phyloP scores from a whole-genome alignment of 2,888 invertebrate species.

The Melinopterus prodromus region DNA sequence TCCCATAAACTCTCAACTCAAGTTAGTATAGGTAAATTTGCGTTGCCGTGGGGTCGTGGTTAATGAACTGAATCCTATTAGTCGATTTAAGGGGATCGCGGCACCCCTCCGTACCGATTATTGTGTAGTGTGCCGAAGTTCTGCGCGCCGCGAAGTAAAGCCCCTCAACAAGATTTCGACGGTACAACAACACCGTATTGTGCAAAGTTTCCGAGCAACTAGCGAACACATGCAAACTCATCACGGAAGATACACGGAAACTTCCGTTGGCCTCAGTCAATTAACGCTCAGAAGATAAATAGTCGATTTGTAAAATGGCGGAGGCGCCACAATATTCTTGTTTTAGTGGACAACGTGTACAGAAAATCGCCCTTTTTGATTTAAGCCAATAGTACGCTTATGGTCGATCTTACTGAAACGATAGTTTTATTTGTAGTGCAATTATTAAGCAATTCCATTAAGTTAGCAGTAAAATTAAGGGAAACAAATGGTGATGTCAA shows the following conservation, averaged over 20 bases:
- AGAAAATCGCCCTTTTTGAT: too few species aligned
- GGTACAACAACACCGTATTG: constrained; percentile 12
- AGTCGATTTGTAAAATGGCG: neutral
- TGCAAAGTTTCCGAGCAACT: constrained; percentile 17
- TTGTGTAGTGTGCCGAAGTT: constrained; percentile 19
- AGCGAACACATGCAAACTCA: neutral
- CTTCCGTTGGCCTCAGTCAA: neutral
- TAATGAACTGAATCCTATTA: constrained; percentile 19
- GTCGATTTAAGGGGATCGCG: constrained; percentile 11
- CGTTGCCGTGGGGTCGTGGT: neutral
- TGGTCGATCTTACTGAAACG: too few species aligned
- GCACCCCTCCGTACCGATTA: constrained; percentile 10
- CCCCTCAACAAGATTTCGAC: neutral
- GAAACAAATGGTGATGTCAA: too few species aligned
- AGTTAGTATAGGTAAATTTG: neutral
- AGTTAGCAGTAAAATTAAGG: too few species aligned
- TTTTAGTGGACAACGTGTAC: neutral
- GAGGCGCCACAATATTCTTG: neutral
- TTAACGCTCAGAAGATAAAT: neutral
- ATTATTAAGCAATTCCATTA: too few species aligned
- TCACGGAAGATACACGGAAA: neutral
- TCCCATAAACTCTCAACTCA: neutral
- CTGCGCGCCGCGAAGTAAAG: constrained; percentile 15
- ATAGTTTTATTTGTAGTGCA: too few species aligned
- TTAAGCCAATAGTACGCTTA: too few species aligned